Percentiles rank a stretch among this genome's conserved stretches.
These are phyloP conservation scores for Harpagoxenus sublaevis DNA, from an alignment of 2,888 invertebrate genomes.

Conservation along the genomic window DNA sequence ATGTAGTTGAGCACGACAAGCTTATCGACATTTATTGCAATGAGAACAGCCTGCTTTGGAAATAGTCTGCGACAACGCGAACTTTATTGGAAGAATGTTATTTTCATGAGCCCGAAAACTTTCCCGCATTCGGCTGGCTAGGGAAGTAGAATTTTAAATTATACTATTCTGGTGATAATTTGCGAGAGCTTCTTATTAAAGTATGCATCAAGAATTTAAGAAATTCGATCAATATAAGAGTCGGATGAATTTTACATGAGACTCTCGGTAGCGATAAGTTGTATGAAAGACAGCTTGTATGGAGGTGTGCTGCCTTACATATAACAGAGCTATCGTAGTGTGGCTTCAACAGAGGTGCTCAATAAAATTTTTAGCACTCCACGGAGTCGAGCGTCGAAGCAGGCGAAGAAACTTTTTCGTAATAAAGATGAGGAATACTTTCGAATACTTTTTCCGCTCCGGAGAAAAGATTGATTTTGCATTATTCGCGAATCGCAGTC, in stretches of 20 bases:
- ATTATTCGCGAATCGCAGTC: background rate
- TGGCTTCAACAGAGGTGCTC: slow-evolving; percentile 46
- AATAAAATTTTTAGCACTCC: slow-evolving; percentile 66
- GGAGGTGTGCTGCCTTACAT: slow-evolving; percentile 15
- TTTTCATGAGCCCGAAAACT: slow-evolving; percentile 55
- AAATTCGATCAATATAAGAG: slow-evolving; percentile 55
- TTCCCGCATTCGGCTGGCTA: slow-evolving; percentile 23
- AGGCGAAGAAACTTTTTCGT: slow-evolving; percentile 13
- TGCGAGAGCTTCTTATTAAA: slow-evolving; percentile 52
- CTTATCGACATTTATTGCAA: slow-evolving; percentile 40
- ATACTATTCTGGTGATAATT: slow-evolving; percentile 51
- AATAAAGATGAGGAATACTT: slow-evolving; percentile 26
- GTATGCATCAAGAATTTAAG: slow-evolving; percentile 56
- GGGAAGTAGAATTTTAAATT: slow-evolving; percentile 50
- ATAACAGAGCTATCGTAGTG: background rate
- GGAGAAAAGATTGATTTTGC: slow-evolving; percentile 24
- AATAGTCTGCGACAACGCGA: slow-evolving; percentile 41
- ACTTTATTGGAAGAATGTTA: slow-evolving; percentile 54
- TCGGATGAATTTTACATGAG: slow-evolving; percentile 64
- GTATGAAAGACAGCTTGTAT: slow-evolving; percentile 40
- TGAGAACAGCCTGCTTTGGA: slow-evolving; percentile 1
- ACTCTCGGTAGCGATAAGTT: slow-evolving; percentile 54
- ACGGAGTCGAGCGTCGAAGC: slow-evolving; percentile 35
- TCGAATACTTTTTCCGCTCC: background rate
- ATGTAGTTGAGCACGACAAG: slow-evolving; percentile 1